Evolutionary conservation across 2,888 invertebrate species (phyloP).

Genomic region (Sesia bembeciformis): DNA sequence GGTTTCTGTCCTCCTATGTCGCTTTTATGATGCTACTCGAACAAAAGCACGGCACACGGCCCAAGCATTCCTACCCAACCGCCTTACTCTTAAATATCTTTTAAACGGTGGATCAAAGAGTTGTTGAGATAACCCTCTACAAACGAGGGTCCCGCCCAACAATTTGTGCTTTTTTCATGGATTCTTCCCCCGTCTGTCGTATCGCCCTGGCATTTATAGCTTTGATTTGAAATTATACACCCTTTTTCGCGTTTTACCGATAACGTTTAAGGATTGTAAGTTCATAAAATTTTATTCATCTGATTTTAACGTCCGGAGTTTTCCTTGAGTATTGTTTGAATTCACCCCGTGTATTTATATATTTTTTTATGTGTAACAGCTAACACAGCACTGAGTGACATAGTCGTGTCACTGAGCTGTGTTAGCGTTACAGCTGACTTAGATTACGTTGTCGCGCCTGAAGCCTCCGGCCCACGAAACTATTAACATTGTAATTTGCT

Average conservation of each 20-base stretch:
- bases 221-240: slow-evolving; percentile 2
- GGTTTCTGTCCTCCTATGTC: no score
- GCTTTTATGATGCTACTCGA: no score
- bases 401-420: no score
- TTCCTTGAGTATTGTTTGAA: neutral
- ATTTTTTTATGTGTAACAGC: neutral
- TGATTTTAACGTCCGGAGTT: neutral
- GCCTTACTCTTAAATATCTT: slow-evolving; percentile 7
- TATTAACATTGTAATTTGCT: no score
- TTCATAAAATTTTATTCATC: neutral
- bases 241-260: neutral
- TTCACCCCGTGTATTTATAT: neutral
- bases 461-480: no score
- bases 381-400: no score
- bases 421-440: no score
- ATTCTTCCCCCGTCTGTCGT: slow-evolving; percentile 1
- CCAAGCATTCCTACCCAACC: neutral
- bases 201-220: slow-evolving; percentile 3
- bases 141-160: neutral
- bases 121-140: slow-evolving; percentile 8
- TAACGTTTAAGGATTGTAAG: neutral
- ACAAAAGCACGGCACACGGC: no score
- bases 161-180: neutral
- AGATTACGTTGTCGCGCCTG: no score
- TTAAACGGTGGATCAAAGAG: slow-evolving; percentile 16